Conservation (phyloP, 2,113 vertebrate species). For the Reinhardtius hippoglossoides region DNA sequence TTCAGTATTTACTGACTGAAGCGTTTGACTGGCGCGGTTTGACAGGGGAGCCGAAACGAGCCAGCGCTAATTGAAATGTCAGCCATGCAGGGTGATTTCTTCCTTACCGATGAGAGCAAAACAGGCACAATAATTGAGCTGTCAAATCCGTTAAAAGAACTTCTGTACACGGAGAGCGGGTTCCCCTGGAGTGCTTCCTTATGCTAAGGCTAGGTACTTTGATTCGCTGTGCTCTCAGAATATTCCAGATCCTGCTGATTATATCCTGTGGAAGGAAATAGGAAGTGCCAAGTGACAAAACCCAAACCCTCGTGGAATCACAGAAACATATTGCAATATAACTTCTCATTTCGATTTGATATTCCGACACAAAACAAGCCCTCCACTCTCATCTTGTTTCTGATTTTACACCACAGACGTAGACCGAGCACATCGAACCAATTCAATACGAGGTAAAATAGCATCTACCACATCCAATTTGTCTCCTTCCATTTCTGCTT, state of each 20-base stretch:
- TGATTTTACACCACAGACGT: constrained; percentile 24
- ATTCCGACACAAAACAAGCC: not conserved
- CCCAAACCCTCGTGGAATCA: constrained; percentile 40
- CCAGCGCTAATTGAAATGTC: constrained; percentile 77
- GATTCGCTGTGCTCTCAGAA: constrained; percentile 62
- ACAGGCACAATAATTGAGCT: constrained; percentile 76
- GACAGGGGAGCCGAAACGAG: constrained; percentile 52
- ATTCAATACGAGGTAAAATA: constrained; percentile 49
- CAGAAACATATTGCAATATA: constrained; percentile 1
- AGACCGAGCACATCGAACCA: constrained; percentile 24
- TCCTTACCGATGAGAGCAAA: constrained; percentile 58
- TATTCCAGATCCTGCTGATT: constrained; percentile 45
- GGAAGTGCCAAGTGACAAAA: constrained; percentile 40
- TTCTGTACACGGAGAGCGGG: constrained; percentile 36
- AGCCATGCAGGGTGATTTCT: constrained; percentile 59
- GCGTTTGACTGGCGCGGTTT: constrained; percentile 34
- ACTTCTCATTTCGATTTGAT: not conserved
- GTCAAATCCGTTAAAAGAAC: constrained; percentile 71
- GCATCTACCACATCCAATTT: constrained; percentile 40
- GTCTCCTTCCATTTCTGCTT: constrained; percentile 36
- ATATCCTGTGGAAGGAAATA: constrained; percentile 43
- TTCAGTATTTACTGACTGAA: constrained; percentile 37
- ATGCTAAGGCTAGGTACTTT: constrained; percentile 59
- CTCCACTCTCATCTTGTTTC: constrained; percentile 7
- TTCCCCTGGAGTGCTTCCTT: constrained; percentile 58